phyloP scores from a whole-genome alignment of 2,113 vertebrate species.

The Poeciliopsis prolifica region DNA sequence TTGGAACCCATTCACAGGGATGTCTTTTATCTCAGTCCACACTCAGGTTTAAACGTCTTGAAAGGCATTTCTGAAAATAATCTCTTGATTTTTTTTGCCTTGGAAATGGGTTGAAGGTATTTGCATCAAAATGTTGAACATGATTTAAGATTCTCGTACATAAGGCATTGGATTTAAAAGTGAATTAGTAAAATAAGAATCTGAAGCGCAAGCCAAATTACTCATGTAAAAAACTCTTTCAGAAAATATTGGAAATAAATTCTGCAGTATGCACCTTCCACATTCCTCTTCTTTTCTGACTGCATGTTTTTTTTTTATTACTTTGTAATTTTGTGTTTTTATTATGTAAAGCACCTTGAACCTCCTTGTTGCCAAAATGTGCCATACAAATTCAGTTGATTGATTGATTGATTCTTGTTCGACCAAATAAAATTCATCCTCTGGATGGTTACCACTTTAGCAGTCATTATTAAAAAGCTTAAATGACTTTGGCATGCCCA shows the following conservation, averaged over 20 bases:
- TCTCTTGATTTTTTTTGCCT: not conserved
- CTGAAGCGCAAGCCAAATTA: not conserved
- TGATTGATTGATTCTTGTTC: not conserved
- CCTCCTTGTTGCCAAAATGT: too few species aligned
- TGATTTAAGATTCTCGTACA: not conserved
- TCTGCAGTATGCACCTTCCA: too few species aligned
- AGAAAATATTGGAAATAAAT: too few species aligned
- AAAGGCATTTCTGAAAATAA: not conserved
- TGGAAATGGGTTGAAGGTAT: not conserved
- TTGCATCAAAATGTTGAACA: not conserved
- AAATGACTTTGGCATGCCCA: not conserved
- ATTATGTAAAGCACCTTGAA: too few species aligned
- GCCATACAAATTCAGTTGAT: too few species aligned
- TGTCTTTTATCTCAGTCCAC: slow-evolving; percentile 2
- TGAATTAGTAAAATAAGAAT: not conserved
- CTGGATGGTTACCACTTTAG: not conserved
- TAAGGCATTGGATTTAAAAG: not conserved
- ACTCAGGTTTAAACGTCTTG: not conserved
- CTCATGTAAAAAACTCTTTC: not conserved
- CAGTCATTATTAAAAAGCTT: not conserved
- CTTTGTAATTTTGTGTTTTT: too few species aligned
- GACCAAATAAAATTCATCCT: not conserved
- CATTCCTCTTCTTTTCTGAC: too few species aligned
- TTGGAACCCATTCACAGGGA: slow-evolving; percentile 21
- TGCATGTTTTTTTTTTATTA: not conserved